Conservation (phyloP, 2,797 vertebrate species). For the Cynopterus sphinx region DNA sequence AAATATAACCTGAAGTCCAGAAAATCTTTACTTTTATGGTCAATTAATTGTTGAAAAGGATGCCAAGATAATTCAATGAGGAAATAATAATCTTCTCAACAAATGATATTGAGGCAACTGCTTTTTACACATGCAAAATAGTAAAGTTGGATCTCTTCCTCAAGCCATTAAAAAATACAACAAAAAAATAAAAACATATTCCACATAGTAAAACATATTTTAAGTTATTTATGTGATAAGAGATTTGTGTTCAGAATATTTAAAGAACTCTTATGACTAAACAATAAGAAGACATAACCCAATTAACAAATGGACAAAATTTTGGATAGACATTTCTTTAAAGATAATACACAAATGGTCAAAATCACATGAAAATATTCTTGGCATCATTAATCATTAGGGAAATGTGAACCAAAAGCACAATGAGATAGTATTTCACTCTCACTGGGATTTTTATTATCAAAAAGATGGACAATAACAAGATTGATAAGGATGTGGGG, state of each 20-base stretch:
- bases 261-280: neutral
- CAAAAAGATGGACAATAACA: neutral
- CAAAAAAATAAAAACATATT: neutral
- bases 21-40: neutral
- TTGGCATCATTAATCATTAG: neutral
- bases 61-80: neutral
- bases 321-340: neutral
- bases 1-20: neutral
- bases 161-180: neutral
- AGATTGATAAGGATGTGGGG: neutral
- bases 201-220: neutral
- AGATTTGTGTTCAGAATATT: neutral
- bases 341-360: neutral
- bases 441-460: neutral
- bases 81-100: neutral
- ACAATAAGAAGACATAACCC: neutral
- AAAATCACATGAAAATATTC: neutral
- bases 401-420: neutral
- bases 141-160: neutral
- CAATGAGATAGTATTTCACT: neutral
- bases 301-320: neutral
- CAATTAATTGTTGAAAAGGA: neutral
- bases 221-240: neutral
- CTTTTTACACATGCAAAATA: neutral
- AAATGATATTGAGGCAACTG: neutral